A percentile compares a stretch with the other conserved stretches of the same genome.
Conservation (phyloP, 2,797 vertebrate species). For the Spheniscus humboldti region DNA sequence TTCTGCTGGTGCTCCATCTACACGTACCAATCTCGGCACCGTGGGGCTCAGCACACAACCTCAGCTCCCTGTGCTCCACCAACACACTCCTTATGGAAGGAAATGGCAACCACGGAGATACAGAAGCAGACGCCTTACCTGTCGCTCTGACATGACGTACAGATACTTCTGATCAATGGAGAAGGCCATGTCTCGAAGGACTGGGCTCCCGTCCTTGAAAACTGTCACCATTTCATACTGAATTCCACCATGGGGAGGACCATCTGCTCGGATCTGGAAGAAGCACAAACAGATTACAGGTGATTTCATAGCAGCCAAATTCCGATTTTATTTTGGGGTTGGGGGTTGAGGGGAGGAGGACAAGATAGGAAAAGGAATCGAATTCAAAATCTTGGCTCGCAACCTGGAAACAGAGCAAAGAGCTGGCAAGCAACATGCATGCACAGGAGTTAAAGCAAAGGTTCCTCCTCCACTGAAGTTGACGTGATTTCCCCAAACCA, state of each 20-base stretch:
- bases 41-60: rapidly evolving
- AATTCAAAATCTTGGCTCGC: neutral
- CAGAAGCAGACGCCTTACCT: constrained; percentile 77
- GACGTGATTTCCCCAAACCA: neutral
- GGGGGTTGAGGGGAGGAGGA: neutral
- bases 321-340: rapidly evolving
- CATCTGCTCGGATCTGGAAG: constrained; percentile 89
- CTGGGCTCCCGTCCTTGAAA: constrained; percentile 87
- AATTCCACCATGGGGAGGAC: constrained; percentile 83
- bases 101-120: rapidly evolving
- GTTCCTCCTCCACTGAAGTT: neutral
- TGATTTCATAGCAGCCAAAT: neutral
- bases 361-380: neutral
- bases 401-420: neutral
- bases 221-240: constrained; percentile 91
- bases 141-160: constrained; percentile 94
- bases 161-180: constrained; percentile 88
- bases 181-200: constrained; percentile 97
- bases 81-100: rapidly evolving
- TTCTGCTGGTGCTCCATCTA: neutral
- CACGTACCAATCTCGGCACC: rapidly evolving
- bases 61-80: rapidly evolving
- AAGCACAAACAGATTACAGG: neutral
- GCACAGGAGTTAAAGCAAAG: neutral
- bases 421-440: neutral